Evolutionary conservation across 2,888 invertebrate genomes (phyloP).

Genomic region (Steinernema hermaphroditum): DNA sequence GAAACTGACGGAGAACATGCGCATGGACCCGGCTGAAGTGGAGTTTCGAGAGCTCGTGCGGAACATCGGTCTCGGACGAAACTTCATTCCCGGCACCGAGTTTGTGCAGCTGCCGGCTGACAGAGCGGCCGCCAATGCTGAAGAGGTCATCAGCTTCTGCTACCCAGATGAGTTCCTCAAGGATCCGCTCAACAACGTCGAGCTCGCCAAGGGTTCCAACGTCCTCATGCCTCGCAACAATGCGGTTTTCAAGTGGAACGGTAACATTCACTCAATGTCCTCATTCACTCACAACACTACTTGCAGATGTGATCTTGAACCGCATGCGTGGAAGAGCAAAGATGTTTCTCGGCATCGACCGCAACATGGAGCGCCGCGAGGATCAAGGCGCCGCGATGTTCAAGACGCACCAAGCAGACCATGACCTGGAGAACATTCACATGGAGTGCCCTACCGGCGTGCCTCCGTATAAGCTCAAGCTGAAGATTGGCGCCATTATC

Average conservation of each 20-base stretch:
- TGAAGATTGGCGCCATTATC: constrained; percentile 22
- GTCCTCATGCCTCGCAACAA: neutral
- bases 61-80: constrained; percentile 32
- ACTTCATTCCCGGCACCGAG: neutral
- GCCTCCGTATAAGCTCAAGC: constrained; percentile 28
- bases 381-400: neutral
- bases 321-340: neutral
- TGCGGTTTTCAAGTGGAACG: neutral
- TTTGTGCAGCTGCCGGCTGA: neutral
- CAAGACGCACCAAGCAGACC: neutral
- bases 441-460: constrained; percentile 2
- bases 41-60: constrained; percentile 33
- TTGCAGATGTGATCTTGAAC: neutral
- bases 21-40: constrained; percentile 29
- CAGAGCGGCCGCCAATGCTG: neutral
- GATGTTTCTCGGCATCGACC: neutral
- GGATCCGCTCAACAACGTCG: neutral
- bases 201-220: too few species aligned
- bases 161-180: neutral
- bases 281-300: neutral
- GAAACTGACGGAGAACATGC: constrained; percentile 36
- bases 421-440: neutral
- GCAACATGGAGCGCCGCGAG: neutral
- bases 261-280: neutral
- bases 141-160: neutral